Evolutionary conservation across 2,797 vertebrate species (phyloP).

Genomic region (Epinephelus awoara): DNA sequence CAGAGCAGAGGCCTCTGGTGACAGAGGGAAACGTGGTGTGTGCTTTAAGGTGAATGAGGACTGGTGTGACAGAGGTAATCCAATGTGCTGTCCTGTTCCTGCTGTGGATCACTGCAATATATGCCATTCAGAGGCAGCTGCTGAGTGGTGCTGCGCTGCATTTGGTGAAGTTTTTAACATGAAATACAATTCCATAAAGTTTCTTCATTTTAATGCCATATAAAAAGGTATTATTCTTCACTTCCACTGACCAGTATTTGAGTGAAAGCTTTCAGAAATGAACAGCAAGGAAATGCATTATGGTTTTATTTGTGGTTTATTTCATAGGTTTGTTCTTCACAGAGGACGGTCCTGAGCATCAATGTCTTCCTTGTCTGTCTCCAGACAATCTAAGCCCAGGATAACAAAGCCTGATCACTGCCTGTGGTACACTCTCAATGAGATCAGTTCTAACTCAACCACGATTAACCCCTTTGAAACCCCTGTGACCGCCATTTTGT

Average conservation of each 20-base stretch:
- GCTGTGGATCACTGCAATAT: too few relatives aligned
- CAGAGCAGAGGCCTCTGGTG: too few relatives aligned
- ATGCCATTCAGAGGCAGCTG: too few relatives aligned
- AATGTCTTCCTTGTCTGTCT: neutral
- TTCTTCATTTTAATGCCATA: neutral
- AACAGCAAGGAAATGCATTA: neutral
- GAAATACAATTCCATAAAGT: neutral
- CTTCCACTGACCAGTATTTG: neutral
- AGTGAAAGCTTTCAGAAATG: neutral
- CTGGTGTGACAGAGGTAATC: too few relatives aligned
- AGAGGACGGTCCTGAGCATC: neutral
- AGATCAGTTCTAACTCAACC: constrained; percentile 36
- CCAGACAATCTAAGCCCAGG: constrained; percentile 13
- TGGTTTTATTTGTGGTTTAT: neutral
- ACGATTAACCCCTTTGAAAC: constrained; percentile 34
- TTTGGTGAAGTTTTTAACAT: neutral
- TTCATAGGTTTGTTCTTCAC: neutral
- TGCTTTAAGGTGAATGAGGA: too few relatives aligned
- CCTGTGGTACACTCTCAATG: neutral
- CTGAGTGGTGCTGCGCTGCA: too few relatives aligned
- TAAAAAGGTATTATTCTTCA: neutral
- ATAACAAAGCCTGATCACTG: constrained; percentile 23
- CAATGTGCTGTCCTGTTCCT: too few relatives aligned
- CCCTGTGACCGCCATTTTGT: constrained; percentile 46
- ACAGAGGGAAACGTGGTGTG: too few relatives aligned